Evolutionary conservation across 2,797 vertebrate genomes (phyloP), one percentile per base, ranked within the genome.

Genomic region (Sebastes cheni): DNA sequence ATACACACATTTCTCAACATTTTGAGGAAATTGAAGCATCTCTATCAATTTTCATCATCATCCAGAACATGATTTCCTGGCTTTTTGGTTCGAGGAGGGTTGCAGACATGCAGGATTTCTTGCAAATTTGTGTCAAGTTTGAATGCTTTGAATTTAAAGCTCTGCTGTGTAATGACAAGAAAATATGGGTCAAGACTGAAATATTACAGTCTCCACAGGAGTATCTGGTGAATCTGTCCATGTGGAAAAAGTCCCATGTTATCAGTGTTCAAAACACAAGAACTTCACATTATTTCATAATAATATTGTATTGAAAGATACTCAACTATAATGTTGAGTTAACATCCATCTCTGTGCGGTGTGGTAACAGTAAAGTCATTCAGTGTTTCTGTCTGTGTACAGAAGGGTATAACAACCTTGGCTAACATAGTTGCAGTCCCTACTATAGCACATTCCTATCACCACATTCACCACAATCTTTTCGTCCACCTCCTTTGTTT

Each of bases 371-470:
- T 66, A 4, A 30, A 65, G 62, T 65, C 18, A 6, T 13, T 22
- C 10, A 8, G 22, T 20, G 30, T 61, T 20, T 58, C 27, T 66
- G 23, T 61, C 2, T 27, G 56, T 72, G 22, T 46, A 36, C 73
- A 75, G 42, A 12, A 67, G 27, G 20, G 8, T 34, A 5, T 68
- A 27, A 65, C 60, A 29, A 60, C 58, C 70, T n/a, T 23, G 59
- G 76, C 22, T 34, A 13, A 13, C 62, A 80, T 66, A 60, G 65
- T 66, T 72, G 66, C 39, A 60, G 14, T 69, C 29, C 84, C n/a
- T 67, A 69, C 66, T 55, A 16, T 61, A 60, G 42, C 23, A 81
- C 79, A 81, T 72, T 90, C 77, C 73, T 78, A 10, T 64, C 71
- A 60, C 60, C 76, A 75, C 75, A 79, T 61, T 82, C 52, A 79